Base-by-base conservation (phyloP, 1,140 invertebrate genomes). In the Camponotus vicinus region DNA sequence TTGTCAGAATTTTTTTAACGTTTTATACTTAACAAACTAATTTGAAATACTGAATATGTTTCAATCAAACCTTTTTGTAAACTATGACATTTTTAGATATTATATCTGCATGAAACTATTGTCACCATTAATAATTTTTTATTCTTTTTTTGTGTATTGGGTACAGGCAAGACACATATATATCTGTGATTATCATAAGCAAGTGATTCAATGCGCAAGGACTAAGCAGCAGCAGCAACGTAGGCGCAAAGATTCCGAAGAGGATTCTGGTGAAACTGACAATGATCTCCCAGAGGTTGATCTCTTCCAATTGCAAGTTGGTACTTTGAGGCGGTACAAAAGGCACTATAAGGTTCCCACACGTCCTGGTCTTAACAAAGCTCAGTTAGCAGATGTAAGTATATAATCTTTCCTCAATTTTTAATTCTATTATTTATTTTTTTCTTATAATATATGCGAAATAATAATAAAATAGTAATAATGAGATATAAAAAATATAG, bases 181-280 rank as follows among this genome's bases (percentile, higher is more conserved):
- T 94, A 99, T 99, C 91, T 99, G 99, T 96, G 99, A 99, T 93
- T 97, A 98, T 93, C 99, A 99, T 94, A 99, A 99, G 95, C 97
- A 97, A 93, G 97, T 99, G 89, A 99, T 99, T 90, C 98, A 99
- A 94, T 98, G 97, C 94, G 98, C 98, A 15, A 96, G 98, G 88
- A 97, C 97, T 5, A 97, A 98, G 89, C 96, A 97, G 82, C 95
- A 95, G 42, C 94, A 95, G 13, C 94, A 95, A 55, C 97, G 98
- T 66, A 96, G 98, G 85, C 97, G 98, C 85, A 98, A 98, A 93
- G 98, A 99, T 92, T 99, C 98, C 9, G 98, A 99, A 89, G 98
- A 99, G 93, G 98, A 99, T 91, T 98, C 97, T 84, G 98, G 98
- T 92, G 98, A 98, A 91, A 97, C 97, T 21, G 97, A 98, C 86